Base-by-base conservation (phyloP, 1,140 invertebrate species). In the Cepaea nemoralis region DNA sequence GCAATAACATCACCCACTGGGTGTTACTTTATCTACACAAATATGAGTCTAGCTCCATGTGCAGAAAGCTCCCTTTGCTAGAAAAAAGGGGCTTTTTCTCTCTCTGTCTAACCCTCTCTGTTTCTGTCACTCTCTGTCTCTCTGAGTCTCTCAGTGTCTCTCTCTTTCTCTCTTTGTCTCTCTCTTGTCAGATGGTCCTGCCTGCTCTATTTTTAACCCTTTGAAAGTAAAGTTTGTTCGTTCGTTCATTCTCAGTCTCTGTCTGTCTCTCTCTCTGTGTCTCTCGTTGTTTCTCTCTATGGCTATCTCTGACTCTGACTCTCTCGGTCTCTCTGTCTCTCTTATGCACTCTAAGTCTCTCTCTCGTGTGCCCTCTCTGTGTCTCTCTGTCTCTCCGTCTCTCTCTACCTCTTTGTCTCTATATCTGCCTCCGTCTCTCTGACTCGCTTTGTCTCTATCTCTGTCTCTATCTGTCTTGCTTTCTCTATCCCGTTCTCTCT, bases 401-500 rank as follows among this genome's bases (percentile, higher is more conserved):
- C 27, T 69, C 5, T 69, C 27, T 69, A 14, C 35, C 27, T 69
- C 3, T 69, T 3, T 69, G 37, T 69, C 27, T 14, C 8, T 69
- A 5, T 69, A 31, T 69, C 12, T 69, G 37, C 35, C 27, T 69
- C 5, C 42, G 1, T 73, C 1, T 73, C 37, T 73, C 6, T 73
- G 12, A 42, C 5, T 73, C 27, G 40, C 16, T 73, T 31, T 67
- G 27, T 67, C 63, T 67, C 12, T 70, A 3, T 35, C 5, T 73
- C 22, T 80, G 12, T 80, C 35, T 69, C 27, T 45, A 40, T 79
- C 37, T 66, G 8, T 45, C 8, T 45, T 10, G 8, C 8, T 45
- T 45, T 79, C 37, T 79, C 19, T 70, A 35, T 59, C 59, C 33
- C 59, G 22, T 33, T 45, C 59, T 0, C 37, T 70, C 37, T 70